Evolutionary conservation across 2,113 vertebrate species (phyloP).

Genomic region (Sinocyclocheilus anshuiensis): DNA sequence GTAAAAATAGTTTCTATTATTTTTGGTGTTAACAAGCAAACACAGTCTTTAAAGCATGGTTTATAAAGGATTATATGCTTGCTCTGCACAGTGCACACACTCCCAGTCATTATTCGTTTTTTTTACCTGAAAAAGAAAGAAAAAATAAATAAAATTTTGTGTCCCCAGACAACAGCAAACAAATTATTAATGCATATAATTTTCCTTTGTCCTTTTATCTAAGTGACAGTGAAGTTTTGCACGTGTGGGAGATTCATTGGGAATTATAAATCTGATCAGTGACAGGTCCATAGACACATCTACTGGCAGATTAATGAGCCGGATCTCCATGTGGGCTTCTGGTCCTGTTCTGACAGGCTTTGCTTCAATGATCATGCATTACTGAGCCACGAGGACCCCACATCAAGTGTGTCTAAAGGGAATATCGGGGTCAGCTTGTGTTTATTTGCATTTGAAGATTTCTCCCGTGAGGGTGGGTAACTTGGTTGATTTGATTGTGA

Average conservation of each 20-base stretch:
- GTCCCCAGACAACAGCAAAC: background rate
- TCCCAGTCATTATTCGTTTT: background rate
- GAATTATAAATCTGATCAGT: conserved; percentile 73
- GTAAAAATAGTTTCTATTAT: background rate
- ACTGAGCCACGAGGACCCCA: conserved; percentile 59
- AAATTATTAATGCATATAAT: background rate
- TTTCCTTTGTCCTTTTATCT: conserved; percentile 30
- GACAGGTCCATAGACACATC: conserved; percentile 66
- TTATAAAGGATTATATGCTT: background rate
- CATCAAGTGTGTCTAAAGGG: conserved; percentile 60
- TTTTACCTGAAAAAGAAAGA: background rate
- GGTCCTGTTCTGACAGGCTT: conserved; percentile 75
- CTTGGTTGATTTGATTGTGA: conserved; percentile 30
- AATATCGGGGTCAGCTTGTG: conserved; percentile 60
- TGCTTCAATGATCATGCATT: conserved; percentile 73
- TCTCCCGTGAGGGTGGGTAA: conserved; percentile 6
- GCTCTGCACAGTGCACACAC: background rate
- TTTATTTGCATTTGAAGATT: conserved; percentile 61
- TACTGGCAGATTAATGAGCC: conserved; percentile 73
- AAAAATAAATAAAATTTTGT: background rate
- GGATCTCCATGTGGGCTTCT: conserved; percentile 67
- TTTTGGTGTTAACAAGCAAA: background rate
- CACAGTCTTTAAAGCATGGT: background rate
- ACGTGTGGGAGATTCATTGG: conserved; percentile 66
- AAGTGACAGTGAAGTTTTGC: conserved; percentile 62